Conservation (phyloP, 1,140 invertebrate genomes). For the Heliconius himera region DNA sequence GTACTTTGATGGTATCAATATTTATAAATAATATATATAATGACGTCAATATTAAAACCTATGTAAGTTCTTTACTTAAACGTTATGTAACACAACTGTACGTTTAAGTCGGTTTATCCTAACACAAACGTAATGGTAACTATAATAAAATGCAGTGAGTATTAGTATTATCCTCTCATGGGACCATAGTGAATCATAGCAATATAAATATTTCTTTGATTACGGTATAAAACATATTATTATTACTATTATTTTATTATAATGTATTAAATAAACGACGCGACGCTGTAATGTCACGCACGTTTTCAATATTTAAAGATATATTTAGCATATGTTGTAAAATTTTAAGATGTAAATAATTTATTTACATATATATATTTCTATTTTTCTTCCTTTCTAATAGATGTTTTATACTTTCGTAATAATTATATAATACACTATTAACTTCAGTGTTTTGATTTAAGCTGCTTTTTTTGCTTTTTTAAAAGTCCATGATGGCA, state of each 20-base stretch:
- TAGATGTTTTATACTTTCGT: neutral
- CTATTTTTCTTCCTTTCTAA: neutral
- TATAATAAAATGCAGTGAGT: slow-evolving; percentile 3
- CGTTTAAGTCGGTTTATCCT: neutral
- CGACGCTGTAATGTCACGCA: too few relatives aligned
- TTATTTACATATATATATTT: neutral
- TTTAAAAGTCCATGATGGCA: neutral
- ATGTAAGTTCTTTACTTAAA: neutral
- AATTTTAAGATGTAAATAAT: too few relatives aligned
- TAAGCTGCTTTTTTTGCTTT: neutral
- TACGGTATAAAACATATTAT: neutral
- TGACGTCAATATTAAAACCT: neutral
- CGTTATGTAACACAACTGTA: neutral
- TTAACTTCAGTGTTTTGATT: neutral
- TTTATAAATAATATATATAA: neutral
- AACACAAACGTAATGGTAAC: neutral
- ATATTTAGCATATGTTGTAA: too few relatives aligned
- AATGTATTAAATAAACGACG: neutral
- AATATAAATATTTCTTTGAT: slow-evolving; percentile 4
- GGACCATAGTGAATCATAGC: slow-evolving; percentile 13
- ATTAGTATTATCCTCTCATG: slow-evolving; percentile 20
- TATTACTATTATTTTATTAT: neutral
- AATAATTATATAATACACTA: neutral
- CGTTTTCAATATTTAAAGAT: too few relatives aligned
- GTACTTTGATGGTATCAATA: neutral